phyloP scores from a whole-genome alignment of 1,140 invertebrate species.

The Pseudomyrmex dendroicus region DNA sequence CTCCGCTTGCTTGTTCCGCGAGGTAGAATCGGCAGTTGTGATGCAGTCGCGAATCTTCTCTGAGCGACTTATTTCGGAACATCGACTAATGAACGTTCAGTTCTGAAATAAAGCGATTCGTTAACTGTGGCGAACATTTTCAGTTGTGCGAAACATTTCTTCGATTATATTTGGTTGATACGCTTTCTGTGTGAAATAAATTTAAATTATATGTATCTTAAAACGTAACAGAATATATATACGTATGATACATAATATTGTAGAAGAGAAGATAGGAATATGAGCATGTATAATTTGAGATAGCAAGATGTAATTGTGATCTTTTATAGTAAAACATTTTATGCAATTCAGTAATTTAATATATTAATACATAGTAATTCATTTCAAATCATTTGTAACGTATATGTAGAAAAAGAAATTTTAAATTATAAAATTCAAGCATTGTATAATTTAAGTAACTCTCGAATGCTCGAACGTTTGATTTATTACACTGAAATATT shows the following conservation, averaged over 20 bases:
- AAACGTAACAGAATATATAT: neutral
- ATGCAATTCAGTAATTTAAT: too few species aligned
- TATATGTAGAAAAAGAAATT: too few species aligned
- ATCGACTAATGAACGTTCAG: constrained; percentile 24
- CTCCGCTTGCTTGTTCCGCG: constrained; percentile 34
- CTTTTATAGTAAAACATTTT: constrained; percentile 3
- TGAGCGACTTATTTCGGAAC: constrained; percentile 6
- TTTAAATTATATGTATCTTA: constrained; percentile 27
- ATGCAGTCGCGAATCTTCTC: constrained; percentile 29
- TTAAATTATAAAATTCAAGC: too few species aligned
- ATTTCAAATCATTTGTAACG: too few species aligned
- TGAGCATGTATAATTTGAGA: neutral
- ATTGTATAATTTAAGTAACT: too few species aligned
- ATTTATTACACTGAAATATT: too few species aligned
- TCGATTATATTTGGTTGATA: neutral
- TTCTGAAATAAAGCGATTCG: constrained; percentile 20
- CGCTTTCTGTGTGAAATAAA: too few species aligned
- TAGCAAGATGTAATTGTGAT: neutral
- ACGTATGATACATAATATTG: neutral
- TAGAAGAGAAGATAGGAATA: neutral
- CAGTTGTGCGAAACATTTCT: neutral
- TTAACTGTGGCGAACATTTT: neutral
- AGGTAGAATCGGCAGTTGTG: constrained; percentile 19
- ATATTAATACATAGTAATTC: too few species aligned
- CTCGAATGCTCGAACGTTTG: too few species aligned